These are phyloP conservation scores for Mythimna lalbum DNA, from an alignment of 2,888 invertebrate species.

Conservation along the genomic window DNA sequence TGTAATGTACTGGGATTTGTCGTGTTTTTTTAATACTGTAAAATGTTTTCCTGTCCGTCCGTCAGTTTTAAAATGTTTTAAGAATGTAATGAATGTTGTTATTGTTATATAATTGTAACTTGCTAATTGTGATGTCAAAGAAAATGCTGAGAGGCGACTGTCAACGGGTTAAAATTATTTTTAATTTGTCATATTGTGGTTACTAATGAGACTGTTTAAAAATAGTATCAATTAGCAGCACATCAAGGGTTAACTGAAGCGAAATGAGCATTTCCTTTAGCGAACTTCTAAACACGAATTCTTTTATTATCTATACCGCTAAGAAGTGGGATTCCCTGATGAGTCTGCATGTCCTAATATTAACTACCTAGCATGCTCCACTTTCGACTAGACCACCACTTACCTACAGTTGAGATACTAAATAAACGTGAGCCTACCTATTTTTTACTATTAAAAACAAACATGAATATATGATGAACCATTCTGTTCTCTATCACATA, in stretches of 20 bases:
- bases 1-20: constrained; percentile 80
- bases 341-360: neutral
- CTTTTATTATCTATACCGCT: neutral
- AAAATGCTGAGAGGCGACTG: constrained; percentile 52
- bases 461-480: neutral
- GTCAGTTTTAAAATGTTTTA: constrained; percentile 66
- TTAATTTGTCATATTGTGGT: constrained; percentile 32
- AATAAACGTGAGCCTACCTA: neutral
- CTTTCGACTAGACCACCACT: neutral
- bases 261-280: constrained; percentile 20
- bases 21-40: constrained; percentile 69
- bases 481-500: constrained; percentile 9
- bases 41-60: constrained; percentile 69
- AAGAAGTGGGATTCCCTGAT: neutral
- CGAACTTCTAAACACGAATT: constrained; percentile 1
- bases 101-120: constrained; percentile 63
- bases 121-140: constrained; percentile 59
- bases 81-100: constrained; percentile 68
- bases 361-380: neutral
- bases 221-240: constrained; percentile 29
- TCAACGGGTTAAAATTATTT: constrained; percentile 56
- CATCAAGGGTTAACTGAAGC: constrained; percentile 19
- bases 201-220: constrained; percentile 42
- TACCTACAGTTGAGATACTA: neutral
- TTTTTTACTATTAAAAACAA: neutral